These are phyloP conservation scores for Lasioglossum albipes DNA, from an alignment of 1,140 invertebrate species.

Conservation along the genomic window DNA sequence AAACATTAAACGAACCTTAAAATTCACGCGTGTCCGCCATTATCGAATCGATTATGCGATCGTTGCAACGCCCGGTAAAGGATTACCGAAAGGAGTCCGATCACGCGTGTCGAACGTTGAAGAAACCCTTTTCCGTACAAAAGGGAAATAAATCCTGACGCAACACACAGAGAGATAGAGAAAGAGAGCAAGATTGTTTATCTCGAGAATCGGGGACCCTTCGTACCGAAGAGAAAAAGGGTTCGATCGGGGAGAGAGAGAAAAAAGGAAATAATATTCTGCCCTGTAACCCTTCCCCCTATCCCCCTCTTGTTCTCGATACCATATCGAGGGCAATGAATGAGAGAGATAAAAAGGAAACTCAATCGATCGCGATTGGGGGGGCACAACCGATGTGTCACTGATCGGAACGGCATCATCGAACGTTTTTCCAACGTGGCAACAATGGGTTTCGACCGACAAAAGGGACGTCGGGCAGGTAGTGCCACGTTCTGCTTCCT, in stretches of 20 bases:
- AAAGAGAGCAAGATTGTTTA: constrained; percentile 51
- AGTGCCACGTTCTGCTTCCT: constrained; percentile 38
- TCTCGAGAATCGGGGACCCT: constrained; percentile 35
- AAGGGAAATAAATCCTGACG: constrained; percentile 18
- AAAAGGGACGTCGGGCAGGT: constrained; percentile 39
- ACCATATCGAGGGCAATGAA: constrained; percentile 49
- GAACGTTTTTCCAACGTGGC: constrained; percentile 46
- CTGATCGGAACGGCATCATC: constrained; percentile 62
- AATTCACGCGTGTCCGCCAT: neutral
- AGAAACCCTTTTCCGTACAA: constrained; percentile 17
- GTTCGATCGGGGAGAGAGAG: constrained; percentile 7
- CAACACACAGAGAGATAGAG: constrained; percentile 5
- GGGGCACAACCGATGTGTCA: constrained; percentile 49
- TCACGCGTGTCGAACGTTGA: neutral
- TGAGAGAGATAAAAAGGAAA: constrained; percentile 52
- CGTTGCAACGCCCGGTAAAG: neutral
- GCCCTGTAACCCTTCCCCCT: constrained; percentile 20
- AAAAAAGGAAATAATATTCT: constrained; percentile 58
- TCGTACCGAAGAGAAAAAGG: constrained; percentile 30
- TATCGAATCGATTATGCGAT: neutral
- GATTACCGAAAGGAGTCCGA: neutral
- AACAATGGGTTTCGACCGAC: constrained; percentile 45
- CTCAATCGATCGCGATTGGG: constrained; percentile 54
- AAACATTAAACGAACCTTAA: neutral
- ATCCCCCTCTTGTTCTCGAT: constrained; percentile 23